Evolutionary conservation across 2,797 vertebrate genomes (phyloP), one percentile per base, ranked within the genome.

Genomic region (Ctenosaura bakeri): DNA sequence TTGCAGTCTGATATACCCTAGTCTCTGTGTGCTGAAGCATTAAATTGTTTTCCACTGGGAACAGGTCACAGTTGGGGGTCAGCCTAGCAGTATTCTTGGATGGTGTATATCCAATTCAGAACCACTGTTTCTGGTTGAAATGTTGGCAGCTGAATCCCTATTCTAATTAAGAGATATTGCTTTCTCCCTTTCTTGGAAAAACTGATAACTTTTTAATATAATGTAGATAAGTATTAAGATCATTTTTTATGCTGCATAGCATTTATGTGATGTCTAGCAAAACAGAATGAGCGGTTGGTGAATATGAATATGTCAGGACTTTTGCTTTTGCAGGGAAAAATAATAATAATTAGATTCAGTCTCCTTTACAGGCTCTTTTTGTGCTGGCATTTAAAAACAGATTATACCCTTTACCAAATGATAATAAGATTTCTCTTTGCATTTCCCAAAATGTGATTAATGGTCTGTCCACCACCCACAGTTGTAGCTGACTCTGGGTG

Each of bases 11-110:
- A 97, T 96, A 96, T 97, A 97, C 20, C 96, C 97, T 50, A 91
- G 96, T 97, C 96, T 96, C 79, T 95, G 97, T 95, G 97, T 97
- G 95, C 93, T 92, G 95, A 95, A 97, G 97, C 98, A 95, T 98
- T 98, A 98, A 98, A 98, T 98, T 98, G 96, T 96, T 98, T 98
- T 98, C 97, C 96, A 96, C 93, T 93, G 97, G 97, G 97, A 98
- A 92, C 95, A 96, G 97, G 97, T 98, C 91, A 94, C 94, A 95
- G 95, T 96, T 96, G 93, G 95, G 96, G 97, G 94, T 98, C 93
- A 1, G 97, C 96, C 96, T 94, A 97, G 95, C 90, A 90, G 85
- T 90, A 92, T 56, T 94, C 74, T 92, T 94, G 92, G 88, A 88
- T 93, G 46, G 77, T 86, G 73, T 52, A 46, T 86, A 62, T n/a